Evolutionary conservation across 2,797 vertebrate genomes (phyloP), one percentile per base, ranked within the genome.

Genomic region (Vireo griseus): DNA sequence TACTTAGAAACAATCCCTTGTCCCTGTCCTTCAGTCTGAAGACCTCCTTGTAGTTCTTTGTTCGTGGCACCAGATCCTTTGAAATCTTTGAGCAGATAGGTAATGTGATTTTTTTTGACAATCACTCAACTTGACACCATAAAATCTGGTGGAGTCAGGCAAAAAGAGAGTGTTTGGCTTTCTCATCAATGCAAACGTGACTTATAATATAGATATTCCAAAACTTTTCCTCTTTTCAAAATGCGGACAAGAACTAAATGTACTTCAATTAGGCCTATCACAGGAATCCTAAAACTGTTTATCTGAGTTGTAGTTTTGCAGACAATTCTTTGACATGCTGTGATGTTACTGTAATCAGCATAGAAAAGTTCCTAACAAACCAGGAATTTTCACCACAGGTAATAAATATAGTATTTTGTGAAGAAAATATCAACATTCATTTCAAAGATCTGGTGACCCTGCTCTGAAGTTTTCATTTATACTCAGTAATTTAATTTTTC

Each of bases 401-500:
- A 79, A 66, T 63, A 86, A 88, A 54, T 21, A 59, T 17, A 48
- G 22, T 0, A 3, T 61, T 92, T 79, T 86, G 18, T 51, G 54
- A 92, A 54, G 62, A 24, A 84, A 84, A 78, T 4, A 19, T 21
- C 28, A 33, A 28, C 19, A 47, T 44, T 75, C 5, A 35, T 88
- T 86, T 24, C 18, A 28, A 88, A 80, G 62, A 68, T n/a, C 17
- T 54, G 35, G 10, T 67, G 39, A 8, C 26, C 21, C 13, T 50
- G 7, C 59, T 83, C 21, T 35, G 28, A 80, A 75, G 5, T 68
- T 80, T 71, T 44, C 7, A n/a, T 42, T 16, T 54, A 47, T 11
- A 37, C 7, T 47, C n/a, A 61, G 50, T 81, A 77, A 86, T 68
- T 87, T 68, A 57, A 73, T 29, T 92, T 91, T 91, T 81, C 71